phyloP scores from a whole-genome alignment of 2,113 vertebrate genomes.

The Haemorhous mexicanus region DNA sequence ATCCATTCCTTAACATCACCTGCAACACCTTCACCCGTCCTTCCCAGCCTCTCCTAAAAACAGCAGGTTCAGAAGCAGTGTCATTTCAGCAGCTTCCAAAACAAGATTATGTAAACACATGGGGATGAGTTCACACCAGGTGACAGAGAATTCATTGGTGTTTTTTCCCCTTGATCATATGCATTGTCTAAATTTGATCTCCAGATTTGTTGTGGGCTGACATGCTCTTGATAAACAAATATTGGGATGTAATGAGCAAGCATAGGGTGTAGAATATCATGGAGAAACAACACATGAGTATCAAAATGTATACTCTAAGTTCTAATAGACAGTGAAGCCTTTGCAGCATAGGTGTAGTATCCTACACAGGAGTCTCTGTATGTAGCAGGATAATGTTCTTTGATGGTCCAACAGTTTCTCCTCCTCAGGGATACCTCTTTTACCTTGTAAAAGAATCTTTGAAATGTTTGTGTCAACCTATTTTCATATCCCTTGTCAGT shows the following conservation, averaged over 20 bases:
- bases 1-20: neutral
- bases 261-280: neutral
- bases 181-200: conserved; percentile 25
- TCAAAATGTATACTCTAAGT: neutral
- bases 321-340: neutral
- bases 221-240: conserved; percentile 7
- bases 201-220: neutral
- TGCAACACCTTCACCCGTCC: neutral
- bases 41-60: neutral
- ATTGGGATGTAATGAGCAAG: neutral
- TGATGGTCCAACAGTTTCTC: neutral
- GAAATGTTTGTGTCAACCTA: conserved; percentile 17
- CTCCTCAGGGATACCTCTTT: neutral
- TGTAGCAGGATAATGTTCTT: neutral
- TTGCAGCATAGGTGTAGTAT: neutral
- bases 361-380: neutral
- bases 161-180: neutral
- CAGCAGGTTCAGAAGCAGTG: neutral
- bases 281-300: neutral
- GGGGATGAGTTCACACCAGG: conserved; percentile 29
- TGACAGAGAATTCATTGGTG: neutral
- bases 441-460: neutral
- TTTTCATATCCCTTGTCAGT: conserved; percentile 32
- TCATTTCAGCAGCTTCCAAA: conserved; percentile 22
- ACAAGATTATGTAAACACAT: conserved; percentile 42